These are phyloP conservation scores for Incurvaria masculella DNA, from an alignment of 2,888 invertebrate species.

Conservation along the genomic window DNA sequence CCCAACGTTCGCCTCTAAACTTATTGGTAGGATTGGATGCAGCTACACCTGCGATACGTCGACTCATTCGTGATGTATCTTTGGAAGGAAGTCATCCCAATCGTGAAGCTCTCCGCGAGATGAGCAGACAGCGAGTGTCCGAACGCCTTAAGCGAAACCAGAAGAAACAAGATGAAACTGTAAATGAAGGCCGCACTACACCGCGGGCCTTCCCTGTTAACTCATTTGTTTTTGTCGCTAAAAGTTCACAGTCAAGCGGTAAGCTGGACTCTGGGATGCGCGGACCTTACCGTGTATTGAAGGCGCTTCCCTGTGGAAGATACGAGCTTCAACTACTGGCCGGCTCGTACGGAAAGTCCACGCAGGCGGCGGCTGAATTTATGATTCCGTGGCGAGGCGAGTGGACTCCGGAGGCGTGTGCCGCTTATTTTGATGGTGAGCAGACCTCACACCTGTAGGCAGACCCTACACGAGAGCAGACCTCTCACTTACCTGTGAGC, in stretches of 20 bases:
- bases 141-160: no score
- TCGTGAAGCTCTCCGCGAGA: no score
- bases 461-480: not conserved
- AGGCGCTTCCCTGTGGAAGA: slow-evolving; percentile 9
- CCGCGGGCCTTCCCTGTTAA: slow-evolving; percentile 3
- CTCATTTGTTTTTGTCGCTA: slow-evolving; percentile 8
- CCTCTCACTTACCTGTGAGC: not conserved
- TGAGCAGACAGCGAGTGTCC: no score
- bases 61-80: no score
- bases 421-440: not conserved
- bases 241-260: slow-evolving; percentile 9
- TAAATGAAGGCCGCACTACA: no score
- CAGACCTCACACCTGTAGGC: not conserved
- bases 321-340: slow-evolving; percentile 11
- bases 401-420: slow-evolving; percentile 6
- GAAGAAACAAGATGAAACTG: no score
- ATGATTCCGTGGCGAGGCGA: slow-evolving; percentile 12
- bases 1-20: no score
- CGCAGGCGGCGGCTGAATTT: slow-evolving; percentile 10
- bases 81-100: no score
- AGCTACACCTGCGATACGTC: no score
- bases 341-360: slow-evolving; percentile 12
- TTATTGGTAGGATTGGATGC: no score
- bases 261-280: slow-evolving; percentile 13
- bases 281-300: slow-evolving; percentile 12